phyloP scores from a whole-genome alignment of 2,888 invertebrate genomes.

The Terebella lapidaria region DNA sequence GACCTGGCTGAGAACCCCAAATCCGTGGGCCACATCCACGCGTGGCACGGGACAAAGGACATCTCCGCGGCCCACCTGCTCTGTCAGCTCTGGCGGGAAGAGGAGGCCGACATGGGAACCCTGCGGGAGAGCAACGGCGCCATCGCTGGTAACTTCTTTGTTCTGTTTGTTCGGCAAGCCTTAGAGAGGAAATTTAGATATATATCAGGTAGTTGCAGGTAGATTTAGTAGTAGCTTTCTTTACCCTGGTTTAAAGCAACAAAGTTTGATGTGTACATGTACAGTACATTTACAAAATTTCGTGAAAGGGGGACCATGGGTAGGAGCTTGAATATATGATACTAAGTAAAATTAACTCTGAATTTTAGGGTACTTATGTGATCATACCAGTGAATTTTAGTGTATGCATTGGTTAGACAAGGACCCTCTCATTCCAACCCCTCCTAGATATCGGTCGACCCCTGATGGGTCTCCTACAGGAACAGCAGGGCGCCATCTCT shows the following conservation, averaged over 20 bases:
- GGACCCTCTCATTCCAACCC: too few species aligned
- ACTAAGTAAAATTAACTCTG: too few species aligned
- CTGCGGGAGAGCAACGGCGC: slow-evolving; percentile 39
- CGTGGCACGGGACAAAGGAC: slow-evolving; percentile 48
- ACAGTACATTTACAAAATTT: too few species aligned
- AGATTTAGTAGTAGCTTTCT: not conserved
- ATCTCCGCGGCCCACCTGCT: slow-evolving; percentile 48
- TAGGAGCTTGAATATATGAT: too few species aligned
- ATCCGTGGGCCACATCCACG: slow-evolving; percentile 45
- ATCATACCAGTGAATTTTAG: too few species aligned
- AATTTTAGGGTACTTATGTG: too few species aligned
- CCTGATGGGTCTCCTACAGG: slow-evolving; percentile 41
- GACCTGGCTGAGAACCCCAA: slow-evolving; percentile 53
- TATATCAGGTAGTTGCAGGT: not conserved
- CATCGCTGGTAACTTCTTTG: slow-evolving; percentile 41
- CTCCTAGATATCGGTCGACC: slow-evolving; percentile 37
- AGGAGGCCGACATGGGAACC: slow-evolving; percentile 49
- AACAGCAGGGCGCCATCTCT: slow-evolving; percentile 37
- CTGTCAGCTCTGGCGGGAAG: slow-evolving; percentile 51
- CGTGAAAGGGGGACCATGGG: too few species aligned
- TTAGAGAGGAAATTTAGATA: not conserved
- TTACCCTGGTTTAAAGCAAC: too few species aligned
- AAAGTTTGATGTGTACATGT: too few species aligned
- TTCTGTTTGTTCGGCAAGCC: not conserved
- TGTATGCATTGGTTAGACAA: too few species aligned